Percentiles rank a stretch among this genome's conserved stretches.
phyloP scores from a whole-genome alignment of 2,797 vertebrate genomes.

The Tinamus major region DNA sequence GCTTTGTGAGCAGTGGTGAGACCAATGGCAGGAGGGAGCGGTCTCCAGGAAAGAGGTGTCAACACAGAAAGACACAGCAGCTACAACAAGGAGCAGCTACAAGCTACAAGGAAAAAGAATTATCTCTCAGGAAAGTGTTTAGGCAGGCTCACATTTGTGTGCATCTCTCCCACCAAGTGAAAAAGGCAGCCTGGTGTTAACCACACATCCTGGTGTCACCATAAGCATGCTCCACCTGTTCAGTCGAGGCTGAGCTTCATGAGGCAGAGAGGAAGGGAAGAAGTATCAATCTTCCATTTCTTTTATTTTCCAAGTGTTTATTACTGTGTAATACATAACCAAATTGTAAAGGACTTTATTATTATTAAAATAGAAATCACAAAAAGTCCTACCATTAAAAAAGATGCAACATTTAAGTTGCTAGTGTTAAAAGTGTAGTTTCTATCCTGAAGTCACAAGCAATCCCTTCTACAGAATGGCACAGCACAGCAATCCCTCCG shows the following conservation, averaged over 20 bases:
- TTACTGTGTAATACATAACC: neutral
- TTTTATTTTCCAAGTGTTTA: neutral
- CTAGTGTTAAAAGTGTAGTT: neutral
- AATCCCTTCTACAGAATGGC: neutral
- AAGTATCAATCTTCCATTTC: neutral
- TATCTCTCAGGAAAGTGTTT: neutral
- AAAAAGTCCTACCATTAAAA: neutral
- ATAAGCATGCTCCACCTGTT: neutral
- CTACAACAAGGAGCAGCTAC: neutral
- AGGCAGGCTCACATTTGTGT: neutral
- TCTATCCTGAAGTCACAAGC: neutral
- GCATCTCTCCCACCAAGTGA: fast-evolving
- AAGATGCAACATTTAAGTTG: neutral
- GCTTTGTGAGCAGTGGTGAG: neutral
- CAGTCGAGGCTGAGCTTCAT: neutral
- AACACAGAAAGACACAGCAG: neutral
- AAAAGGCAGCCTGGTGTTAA: neutral
- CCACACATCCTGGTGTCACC: neutral
- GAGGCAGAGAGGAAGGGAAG: neutral
- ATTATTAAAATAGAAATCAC: neutral
- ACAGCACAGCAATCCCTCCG: neutral
- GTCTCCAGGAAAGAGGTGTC: neutral
- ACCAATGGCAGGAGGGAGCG: neutral
- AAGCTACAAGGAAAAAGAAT: neutral
- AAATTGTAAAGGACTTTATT: neutral